Percentiles rank a stretch among this genome's conserved stretches.
phyloP scores from a whole-genome alignment of 1,140 invertebrate species.

The Papilio polyxenes region DNA sequence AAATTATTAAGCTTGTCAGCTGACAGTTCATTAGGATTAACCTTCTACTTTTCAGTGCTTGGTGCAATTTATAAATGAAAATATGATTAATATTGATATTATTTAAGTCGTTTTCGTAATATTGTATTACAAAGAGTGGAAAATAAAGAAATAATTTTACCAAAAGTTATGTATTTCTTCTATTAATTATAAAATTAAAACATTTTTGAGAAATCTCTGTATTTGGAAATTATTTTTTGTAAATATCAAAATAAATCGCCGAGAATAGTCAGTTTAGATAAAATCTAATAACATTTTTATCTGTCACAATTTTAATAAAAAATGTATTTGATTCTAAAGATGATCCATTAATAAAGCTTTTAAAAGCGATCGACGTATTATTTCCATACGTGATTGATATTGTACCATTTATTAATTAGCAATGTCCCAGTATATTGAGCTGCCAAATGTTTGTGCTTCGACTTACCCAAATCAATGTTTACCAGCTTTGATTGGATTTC shows the following conservation, averaged over 20 bases:
- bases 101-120: too few species aligned
- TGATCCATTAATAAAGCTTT: not conserved
- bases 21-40: not conserved
- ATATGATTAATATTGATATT: not conserved
- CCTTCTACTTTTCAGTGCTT: not conserved
- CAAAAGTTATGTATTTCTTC: too few species aligned
- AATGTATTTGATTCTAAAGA: not conserved
- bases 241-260: too few species aligned
- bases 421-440: constrained; percentile 22
- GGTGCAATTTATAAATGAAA: not conserved
- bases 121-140: too few species aligned
- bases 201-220: too few species aligned
- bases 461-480: constrained; percentile 31
- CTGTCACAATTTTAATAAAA: too few species aligned
- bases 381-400: constrained; percentile 8
- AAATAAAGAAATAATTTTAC: too few species aligned
- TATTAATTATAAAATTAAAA: too few species aligned
- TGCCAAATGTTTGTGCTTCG: constrained; percentile 34
- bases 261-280: too few species aligned
- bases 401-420: not conserved
- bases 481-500: constrained; percentile 36
- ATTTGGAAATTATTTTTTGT: too few species aligned
- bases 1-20: constrained; percentile 8
- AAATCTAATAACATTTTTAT: too few species aligned
- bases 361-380: not conserved